A percentile compares a stretch with the other conserved stretches of the same genome.
These are phyloP conservation scores for Calliphora vomitoria DNA, from an alignment of 2,888 invertebrate genomes.

Conservation along the genomic window DNA sequence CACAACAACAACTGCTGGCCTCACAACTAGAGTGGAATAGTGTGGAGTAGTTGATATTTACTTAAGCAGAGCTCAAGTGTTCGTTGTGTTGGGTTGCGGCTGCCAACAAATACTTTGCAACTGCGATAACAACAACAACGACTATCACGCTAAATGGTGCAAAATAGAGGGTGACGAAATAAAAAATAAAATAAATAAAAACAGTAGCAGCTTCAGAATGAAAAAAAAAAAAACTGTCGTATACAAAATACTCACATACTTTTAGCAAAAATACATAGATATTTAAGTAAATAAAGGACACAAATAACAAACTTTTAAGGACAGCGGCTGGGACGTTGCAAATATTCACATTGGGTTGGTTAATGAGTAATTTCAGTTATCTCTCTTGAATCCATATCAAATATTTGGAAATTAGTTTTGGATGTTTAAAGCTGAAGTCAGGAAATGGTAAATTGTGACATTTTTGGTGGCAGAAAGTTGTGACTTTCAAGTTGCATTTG, in stretches of 20 bases:
- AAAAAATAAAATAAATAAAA: slow-evolving; percentile 69
- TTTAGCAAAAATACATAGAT: slow-evolving; percentile 41
- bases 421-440: no score
- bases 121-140: slow-evolving; percentile 42
- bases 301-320: slow-evolving; percentile 35
- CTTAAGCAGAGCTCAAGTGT: slow-evolving; percentile 59
- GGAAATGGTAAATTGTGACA: no score
- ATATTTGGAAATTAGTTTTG: no score
- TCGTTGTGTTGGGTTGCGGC: slow-evolving; percentile 59
- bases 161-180: slow-evolving; percentile 64
- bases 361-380: not conserved
- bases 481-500: no score
- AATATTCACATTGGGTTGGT: not conserved
- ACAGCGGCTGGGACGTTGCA: not conserved
- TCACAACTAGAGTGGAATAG: slow-evolving; percentile 15
- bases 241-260: slow-evolving; percentile 33
- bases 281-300: slow-evolving; percentile 59
- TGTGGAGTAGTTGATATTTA: slow-evolving; percentile 53
- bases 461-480: no score
- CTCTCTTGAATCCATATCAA: not conserved
- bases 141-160: slow-evolving; percentile 59
- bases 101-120: slow-evolving; percentile 57
- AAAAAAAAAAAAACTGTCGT: slow-evolving; percentile 10
- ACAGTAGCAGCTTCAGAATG: slow-evolving; percentile 43
- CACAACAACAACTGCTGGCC: not conserved